Conservation (phyloP, 2,888 invertebrate genomes). For the Pyrochroa serraticornis region DNA sequence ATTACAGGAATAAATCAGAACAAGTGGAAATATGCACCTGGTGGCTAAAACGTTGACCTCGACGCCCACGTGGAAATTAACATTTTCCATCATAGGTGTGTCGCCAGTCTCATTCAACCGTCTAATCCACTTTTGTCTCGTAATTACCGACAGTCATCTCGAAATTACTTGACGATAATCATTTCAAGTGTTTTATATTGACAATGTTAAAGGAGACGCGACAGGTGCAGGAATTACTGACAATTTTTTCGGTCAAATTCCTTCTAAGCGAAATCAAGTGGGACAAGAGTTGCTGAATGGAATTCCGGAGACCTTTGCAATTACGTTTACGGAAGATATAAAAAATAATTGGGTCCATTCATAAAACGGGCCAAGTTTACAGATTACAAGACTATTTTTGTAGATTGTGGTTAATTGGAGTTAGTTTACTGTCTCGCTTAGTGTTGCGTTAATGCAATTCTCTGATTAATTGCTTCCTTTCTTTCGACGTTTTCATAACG, state of each 20-base stretch:
- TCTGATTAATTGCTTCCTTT: too few species aligned
- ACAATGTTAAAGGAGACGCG: neutral
- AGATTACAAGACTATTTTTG: neutral
- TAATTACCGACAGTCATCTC: slow-evolving; percentile 6
- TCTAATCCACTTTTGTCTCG: slow-evolving; percentile 17
- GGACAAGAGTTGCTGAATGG: slow-evolving; percentile 4
- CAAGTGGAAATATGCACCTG: slow-evolving; percentile 45
- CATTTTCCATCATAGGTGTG: slow-evolving; percentile 33
- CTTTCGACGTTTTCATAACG: too few species aligned
- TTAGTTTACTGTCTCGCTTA: too few species aligned
- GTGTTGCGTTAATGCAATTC: too few species aligned
- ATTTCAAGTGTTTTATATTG: neutral
- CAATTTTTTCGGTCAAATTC: too few species aligned
- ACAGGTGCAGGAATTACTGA: neutral
- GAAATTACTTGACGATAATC: neutral
- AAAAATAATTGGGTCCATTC: slow-evolving; percentile 22
- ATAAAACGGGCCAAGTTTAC: slow-evolving; percentile 6
- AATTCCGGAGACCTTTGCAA: slow-evolving; percentile 10
- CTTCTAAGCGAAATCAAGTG: slow-evolving; percentile 2
- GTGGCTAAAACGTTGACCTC: slow-evolving; percentile 42
- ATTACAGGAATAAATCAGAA: slow-evolving; percentile 38
- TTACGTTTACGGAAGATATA: slow-evolving; percentile 4
- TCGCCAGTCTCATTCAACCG: slow-evolving; percentile 18
- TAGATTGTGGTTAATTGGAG: neutral
- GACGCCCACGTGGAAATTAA: slow-evolving; percentile 39